Evolutionary conservation across 1,140 invertebrate species (phyloP).

Genomic region (Heliconius melpomene): DNA sequence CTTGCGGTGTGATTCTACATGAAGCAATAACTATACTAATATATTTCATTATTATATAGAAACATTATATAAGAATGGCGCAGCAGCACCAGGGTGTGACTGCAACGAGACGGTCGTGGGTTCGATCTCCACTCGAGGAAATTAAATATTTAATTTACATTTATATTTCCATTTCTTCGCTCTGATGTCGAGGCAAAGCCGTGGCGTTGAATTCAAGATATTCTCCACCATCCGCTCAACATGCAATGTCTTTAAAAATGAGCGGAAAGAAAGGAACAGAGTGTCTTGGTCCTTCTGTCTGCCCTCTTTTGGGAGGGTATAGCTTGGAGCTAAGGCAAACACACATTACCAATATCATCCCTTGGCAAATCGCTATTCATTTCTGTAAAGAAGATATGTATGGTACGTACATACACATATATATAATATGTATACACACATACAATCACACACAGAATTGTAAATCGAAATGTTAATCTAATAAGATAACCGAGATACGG

Average conservation of each 20-base stretch:
- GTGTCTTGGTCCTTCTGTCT: neutral
- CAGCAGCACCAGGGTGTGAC: too few species aligned
- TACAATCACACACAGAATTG: constrained; percentile 60
- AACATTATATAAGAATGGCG: neutral
- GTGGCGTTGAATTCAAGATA: too few species aligned
- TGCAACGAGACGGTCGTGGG: too few species aligned
- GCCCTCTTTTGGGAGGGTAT: neutral
- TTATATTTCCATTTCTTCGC: too few species aligned
- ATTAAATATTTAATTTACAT: too few species aligned
- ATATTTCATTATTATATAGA: neutral
- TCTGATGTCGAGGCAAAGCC: too few species aligned
- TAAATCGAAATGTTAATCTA: constrained; percentile 78
- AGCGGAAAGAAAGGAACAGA: too few species aligned
- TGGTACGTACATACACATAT: neutral
- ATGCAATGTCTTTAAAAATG: too few species aligned
- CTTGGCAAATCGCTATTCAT: constrained; percentile 72
- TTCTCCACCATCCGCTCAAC: too few species aligned
- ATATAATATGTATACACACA: neutral
- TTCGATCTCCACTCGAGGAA: too few species aligned
- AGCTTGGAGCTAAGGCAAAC: too few species aligned
- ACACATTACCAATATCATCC: constrained; percentile 33
- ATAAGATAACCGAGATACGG: constrained; percentile 68
- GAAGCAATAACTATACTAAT: neutral
- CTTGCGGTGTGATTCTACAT: neutral
- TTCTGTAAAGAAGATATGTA: constrained; percentile 77